phyloP scores from a whole-genome alignment of 2,797 vertebrate genomes.

The Distichodus sexfasciatus region DNA sequence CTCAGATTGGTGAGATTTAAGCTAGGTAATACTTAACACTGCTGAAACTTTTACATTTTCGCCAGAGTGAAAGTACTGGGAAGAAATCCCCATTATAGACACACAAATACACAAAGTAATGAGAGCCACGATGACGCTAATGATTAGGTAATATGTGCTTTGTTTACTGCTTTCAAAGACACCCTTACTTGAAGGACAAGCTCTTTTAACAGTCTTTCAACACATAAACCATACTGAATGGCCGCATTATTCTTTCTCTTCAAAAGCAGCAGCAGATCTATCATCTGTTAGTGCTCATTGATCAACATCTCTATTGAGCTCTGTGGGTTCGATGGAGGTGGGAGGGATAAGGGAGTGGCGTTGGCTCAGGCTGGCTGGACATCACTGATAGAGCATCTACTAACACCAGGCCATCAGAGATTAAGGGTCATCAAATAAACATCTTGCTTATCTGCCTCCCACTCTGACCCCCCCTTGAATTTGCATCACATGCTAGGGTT shows the following conservation, averaged over 20 bases:
- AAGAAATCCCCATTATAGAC: background rate
- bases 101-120: background rate
- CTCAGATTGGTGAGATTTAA: constrained; percentile 29
- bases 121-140: background rate
- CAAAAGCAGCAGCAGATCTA: constrained; percentile 17
- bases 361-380: constrained; percentile 36
- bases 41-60: too few relatives aligned
- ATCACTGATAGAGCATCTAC: constrained; percentile 48
- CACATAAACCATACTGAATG: constrained; percentile 35
- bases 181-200: background rate
- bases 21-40: background rate
- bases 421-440: constrained; percentile 49
- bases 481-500: too few relatives aligned
- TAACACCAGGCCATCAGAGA: constrained; percentile 26
- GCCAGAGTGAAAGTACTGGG: too few relatives aligned
- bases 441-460: constrained; percentile 17
- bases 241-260: constrained; percentile 40
- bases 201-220: background rate
- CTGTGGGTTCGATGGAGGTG: constrained; percentile 44
- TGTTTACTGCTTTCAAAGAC: constrained; percentile 18
- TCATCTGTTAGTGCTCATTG: constrained; percentile 37
- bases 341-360: constrained; percentile 40
- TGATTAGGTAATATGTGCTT: background rate
- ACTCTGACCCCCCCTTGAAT: background rate
- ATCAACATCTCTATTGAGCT: constrained; percentile 39